Evolutionary conservation across 2,113 vertebrate genomes (phyloP), one percentile per base, ranked within the genome.

Genomic region (Daubentonia madagascariensis): DNA sequence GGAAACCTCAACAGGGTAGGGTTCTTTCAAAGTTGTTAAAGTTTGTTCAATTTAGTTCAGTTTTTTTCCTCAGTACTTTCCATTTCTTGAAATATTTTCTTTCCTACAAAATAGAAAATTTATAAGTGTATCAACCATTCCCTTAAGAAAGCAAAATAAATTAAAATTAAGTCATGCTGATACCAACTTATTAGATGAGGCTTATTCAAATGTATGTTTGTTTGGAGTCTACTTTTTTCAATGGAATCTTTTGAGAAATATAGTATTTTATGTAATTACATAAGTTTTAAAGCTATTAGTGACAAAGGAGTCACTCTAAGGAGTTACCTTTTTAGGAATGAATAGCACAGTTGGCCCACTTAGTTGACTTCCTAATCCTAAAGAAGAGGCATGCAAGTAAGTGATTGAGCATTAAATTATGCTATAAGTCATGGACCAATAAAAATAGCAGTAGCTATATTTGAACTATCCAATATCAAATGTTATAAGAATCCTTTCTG

Each of bases 71-170:
- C 37, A 78, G 30, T 40, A 68, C 6, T 68, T 86, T 48, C 30
- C 48, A 68, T 50, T 96, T 92, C 45, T 84, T 79, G 6, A 65
- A 59, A 68, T 89, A 54, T 30, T n/a, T 65, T 59, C 22, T 78
- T 59, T 28, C 17, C 90, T 67, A 87, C 1, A 85, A 95, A 80
- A 88, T 57, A 86, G 23, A 92, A 93, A 75, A 76, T n/a, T n/a
- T 72, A 12, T 57, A 76, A 73, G 4, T 48, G 76, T 89, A 45
- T 70, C 35, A 85, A 67, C 57, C 35, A 80, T 93, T 85, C 28
- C 14, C 68, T 87, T 85, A 52, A 86, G 83, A 88, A 96, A 63
- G 10, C n/a, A 89, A 92, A 76, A 79, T 86, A 63, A 96, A 83
- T 35, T 72, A 30, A 94, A 83, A 86, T 92, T 86, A 92, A 78